These are phyloP conservation scores for Epizoanthus illoricatus DNA, from an alignment of 92 coral and sea anemone species.

Conservation along the genomic window DNA sequence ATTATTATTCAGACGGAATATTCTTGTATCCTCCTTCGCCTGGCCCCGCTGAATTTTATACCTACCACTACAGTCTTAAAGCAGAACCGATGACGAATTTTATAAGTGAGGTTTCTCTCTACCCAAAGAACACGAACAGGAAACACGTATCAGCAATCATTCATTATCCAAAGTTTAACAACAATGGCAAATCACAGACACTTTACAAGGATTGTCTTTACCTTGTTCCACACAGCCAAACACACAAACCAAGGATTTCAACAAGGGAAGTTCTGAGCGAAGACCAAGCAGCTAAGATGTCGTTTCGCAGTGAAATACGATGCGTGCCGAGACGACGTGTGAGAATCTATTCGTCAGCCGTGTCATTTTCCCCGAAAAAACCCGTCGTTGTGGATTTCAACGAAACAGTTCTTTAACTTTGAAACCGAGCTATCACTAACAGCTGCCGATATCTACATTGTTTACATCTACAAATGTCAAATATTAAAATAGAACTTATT, in stretches of 20 bases:
- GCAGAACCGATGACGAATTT: slow-evolving; percentile 49
- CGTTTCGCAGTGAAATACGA: slow-evolving; percentile 55
- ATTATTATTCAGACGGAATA: slow-evolving; percentile 58
- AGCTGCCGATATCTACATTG: background rate
- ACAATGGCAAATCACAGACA: slow-evolving; percentile 51
- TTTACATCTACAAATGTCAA: background rate
- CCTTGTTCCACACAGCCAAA: slow-evolving; percentile 62
- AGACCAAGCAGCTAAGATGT: slow-evolving; percentile 35
- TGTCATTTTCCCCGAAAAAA: slow-evolving; percentile 49
- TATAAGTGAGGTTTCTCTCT: slow-evolving; percentile 63
- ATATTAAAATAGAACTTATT: background rate
- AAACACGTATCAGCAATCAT: slow-evolving; percentile 66
- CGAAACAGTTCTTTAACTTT: background rate
- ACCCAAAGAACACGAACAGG: slow-evolving; percentile 57
- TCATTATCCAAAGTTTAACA: slow-evolving; percentile 66
- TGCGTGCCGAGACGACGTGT: slow-evolving; percentile 54
- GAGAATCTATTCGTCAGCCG: slow-evolving; percentile 51
- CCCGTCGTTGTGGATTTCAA: background rate
- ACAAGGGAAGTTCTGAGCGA: slow-evolving; percentile 56
- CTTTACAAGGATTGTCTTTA: slow-evolving; percentile 59
- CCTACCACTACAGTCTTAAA: slow-evolving; percentile 62
- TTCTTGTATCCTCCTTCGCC: slow-evolving; percentile 34
- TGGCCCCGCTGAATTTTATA: slow-evolving; percentile 61
- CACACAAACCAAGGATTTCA: slow-evolving; percentile 37
- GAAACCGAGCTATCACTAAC: background rate